A percentile compares a stretch with the other conserved stretches of the same genome.
These are phyloP conservation scores for Helicoverpa assulta DNA, from an alignment of 2,888 invertebrate species.

Conservation along the genomic window DNA sequence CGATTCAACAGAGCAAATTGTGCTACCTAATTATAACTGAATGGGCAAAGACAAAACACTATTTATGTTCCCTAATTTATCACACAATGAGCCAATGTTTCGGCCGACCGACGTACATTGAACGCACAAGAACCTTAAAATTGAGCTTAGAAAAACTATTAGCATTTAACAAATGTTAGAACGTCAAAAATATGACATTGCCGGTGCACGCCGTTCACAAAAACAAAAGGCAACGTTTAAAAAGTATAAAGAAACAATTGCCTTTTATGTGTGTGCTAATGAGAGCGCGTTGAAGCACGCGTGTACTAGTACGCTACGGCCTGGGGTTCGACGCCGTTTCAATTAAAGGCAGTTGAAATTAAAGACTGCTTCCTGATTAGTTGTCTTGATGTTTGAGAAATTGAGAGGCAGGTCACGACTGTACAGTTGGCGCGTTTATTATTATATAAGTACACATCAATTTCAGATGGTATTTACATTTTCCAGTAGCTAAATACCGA, in stretches of 20 bases:
- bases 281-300: constrained; percentile 63
- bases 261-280: constrained; percentile 83
- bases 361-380: constrained; percentile 53
- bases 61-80: constrained; percentile 89
- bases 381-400: constrained; percentile 57
- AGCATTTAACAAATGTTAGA: constrained; percentile 71
- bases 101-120: constrained; percentile 73
- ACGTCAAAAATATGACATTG: constrained; percentile 77
- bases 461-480: constrained; percentile 50
- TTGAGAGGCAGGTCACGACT: constrained; percentile 47
- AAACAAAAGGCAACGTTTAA: constrained; percentile 78
- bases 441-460: constrained; percentile 45
- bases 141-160: constrained; percentile 84
- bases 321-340: constrained; percentile 57
- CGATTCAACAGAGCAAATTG: constrained; percentile 88
- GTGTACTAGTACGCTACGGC: constrained; percentile 43
- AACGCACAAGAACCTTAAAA: constrained; percentile 81
- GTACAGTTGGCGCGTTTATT: constrained; percentile 21
- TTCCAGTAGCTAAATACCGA: constrained; percentile 48
- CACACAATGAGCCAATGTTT: constrained; percentile 87
- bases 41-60: constrained; percentile 86
- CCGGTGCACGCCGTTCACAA: constrained; percentile 77
- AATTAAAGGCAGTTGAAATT: constrained; percentile 65
- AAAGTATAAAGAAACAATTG: constrained; percentile 85
- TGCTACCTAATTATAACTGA: constrained; percentile 89